Base-by-base conservation (phyloP, 1,140 invertebrate genomes). In the Lepidotrigona ventralis region DNA sequence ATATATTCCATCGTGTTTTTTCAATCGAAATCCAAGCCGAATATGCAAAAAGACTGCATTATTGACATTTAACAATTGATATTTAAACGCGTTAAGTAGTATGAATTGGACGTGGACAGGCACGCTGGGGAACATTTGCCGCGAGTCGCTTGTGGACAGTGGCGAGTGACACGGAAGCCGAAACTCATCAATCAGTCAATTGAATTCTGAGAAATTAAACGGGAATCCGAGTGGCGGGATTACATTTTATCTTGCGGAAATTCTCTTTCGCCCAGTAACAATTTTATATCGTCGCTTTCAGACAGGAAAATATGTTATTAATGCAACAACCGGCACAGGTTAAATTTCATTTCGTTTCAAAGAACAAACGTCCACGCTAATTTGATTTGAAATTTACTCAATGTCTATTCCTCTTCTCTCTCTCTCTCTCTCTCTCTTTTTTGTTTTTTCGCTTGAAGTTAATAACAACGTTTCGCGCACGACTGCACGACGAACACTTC, bases 251-350 rank as follows among this genome's bases (percentile, higher is more conserved):
- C 19, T 33, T 29, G 17, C 8, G 29, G 17, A 15, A 8, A 66
- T 33, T 46, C 39, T 46, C 53, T 54, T 53, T 12, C 39, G 2
- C 1, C 12, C 29, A 1, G 39, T 29, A 64, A 51, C 39, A 46
- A 51, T 64, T 75, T 85, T 72, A 70, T 71, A 68, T 58, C 39
- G 46, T 8, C 29, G 19, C 26, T 26, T 60, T 60, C 63, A 21
- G 12, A 17, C 12, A 3, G 5, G 26, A 58, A 73, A 84, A 79
- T 63, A 29, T 29, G 54, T 73, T 29, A 21, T 21, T 26, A 54
- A 26, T 1, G 33, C 70, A n/a, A 72, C 21, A 72, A 26, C 39
- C 11, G 12, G 21, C 1, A 4, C 14, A 39, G 21, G 15, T 23
- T 17, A 39, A 53, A 26, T 53, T 53, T n/a, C 26, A 51, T 51